Evolutionary conservation across 2,113 vertebrate genomes (phyloP).

Genomic region (Pardalotus punctatus): DNA sequence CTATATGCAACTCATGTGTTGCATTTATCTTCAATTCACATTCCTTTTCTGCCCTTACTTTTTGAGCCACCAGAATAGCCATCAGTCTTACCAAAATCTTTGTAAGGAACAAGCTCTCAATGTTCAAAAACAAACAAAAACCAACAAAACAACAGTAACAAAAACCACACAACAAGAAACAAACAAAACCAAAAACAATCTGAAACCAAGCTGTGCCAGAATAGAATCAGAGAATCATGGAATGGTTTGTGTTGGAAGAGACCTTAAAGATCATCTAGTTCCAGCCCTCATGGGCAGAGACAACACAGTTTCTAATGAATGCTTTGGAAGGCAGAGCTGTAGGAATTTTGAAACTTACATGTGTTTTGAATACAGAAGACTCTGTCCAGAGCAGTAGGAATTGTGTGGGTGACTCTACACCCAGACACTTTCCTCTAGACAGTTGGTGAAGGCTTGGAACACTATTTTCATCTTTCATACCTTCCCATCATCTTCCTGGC

Average conservation of each 20-base stretch:
- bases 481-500: not conserved
- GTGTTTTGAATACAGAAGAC: not conserved
- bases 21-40: not conserved
- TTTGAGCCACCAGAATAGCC: not conserved
- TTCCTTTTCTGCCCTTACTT: not conserved
- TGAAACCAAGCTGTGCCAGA: not conserved
- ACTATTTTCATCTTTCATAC: not conserved
- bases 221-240: not conserved
- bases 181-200: not conserved
- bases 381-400: not conserved
- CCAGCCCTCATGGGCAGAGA: not conserved
- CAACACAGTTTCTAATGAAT: not conserved
- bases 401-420: not conserved
- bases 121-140: not conserved
- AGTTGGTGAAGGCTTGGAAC: not conserved
- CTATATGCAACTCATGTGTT: not conserved
- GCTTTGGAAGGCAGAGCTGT: not conserved
- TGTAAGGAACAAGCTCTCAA: not conserved
- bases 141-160: not conserved
- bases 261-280: not conserved
- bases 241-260: not conserved
- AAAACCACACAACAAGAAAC: not conserved
- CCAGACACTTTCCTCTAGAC: not conserved
- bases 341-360: not conserved
- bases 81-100: not conserved